phyloP scores from a whole-genome alignment of 2,797 vertebrate genomes.

The Artibeus jamaicensis region DNA sequence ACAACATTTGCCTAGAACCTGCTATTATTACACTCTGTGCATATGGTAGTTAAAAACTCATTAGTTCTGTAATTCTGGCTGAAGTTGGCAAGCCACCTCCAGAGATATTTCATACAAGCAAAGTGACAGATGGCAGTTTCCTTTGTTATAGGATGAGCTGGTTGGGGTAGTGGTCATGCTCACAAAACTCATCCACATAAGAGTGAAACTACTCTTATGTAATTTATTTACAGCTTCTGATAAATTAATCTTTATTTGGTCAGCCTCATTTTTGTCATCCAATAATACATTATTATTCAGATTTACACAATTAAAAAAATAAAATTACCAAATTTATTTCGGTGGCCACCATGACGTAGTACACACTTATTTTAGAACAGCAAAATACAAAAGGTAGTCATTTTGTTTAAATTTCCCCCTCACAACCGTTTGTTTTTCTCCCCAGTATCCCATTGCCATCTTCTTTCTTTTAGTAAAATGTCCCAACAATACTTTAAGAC shows the following conservation, averaged over 20 bases:
- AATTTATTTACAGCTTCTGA: slow-evolving; percentile 33
- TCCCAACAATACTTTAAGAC: not conserved
- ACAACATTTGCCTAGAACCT: slow-evolving; percentile 78
- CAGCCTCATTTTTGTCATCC: slow-evolving; percentile 20
- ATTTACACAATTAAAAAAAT: slow-evolving; percentile 52
- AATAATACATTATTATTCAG: slow-evolving; percentile 53
- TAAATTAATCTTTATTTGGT: slow-evolving; percentile 48
- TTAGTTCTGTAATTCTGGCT: slow-evolving; percentile 78
- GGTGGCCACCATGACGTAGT: not conserved
- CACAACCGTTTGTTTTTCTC: not conserved
- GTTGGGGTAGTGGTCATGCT: slow-evolving; percentile 63
- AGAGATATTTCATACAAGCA: slow-evolving; percentile 71
- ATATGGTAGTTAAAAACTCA: slow-evolving; percentile 79
- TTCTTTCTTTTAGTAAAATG: slow-evolving; percentile 15
- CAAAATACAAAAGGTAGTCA: not conserved
- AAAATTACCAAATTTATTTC: slow-evolving; percentile 49
- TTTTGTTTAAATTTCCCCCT: slow-evolving; percentile 1
- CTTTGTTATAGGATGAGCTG: slow-evolving; percentile 71
- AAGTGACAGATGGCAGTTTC: slow-evolving; percentile 78
- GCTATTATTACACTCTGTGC: slow-evolving; percentile 78
- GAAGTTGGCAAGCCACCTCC: slow-evolving; percentile 78
- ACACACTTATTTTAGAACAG: not conserved
- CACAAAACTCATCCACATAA: slow-evolving; percentile 13
- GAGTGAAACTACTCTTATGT: slow-evolving; percentile 5
- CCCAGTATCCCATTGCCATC: not conserved